Evolutionary conservation across 1,140 invertebrate species (phyloP), one percentile per base, ranked within the genome.

Genomic region (Danaus plexippus): DNA sequence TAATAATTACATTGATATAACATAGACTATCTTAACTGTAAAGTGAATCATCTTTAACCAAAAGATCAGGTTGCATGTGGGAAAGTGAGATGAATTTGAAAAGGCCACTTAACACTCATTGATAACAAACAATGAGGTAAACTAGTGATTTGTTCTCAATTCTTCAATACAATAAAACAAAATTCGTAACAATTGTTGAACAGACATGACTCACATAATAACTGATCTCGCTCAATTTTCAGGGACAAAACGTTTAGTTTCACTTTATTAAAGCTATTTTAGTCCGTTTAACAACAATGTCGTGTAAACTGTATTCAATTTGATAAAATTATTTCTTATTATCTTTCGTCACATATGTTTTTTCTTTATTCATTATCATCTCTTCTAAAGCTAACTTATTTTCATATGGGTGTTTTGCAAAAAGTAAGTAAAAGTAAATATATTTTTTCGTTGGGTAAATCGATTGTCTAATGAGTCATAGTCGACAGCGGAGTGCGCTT

Each of bases 381-480:
- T 4, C 1, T 32, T 32, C 22, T 32, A 4, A 32, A 32, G 22
- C 5, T 32, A 32, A 6, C 22, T 32, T 32, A 32, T 32, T 32
- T 32, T 32, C 22, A 32, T 32, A 6, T 32, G 22, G 0, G 2
- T 32, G 22, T 32, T 32, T 52, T 41, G 42, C 44, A 2, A 44
- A 42, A 9, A 12, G 15, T 22, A 50, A 45, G 52, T 58, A 52
- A 22, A 56, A 50, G 61, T 54, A 66, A 49, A 54, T 54, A 57
- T 53, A 59, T 62, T 52, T 54, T 32, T 32, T 59, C 49, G 50
- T 56, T 50, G 57, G 54, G 58, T 53, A 69, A 71, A 83, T 83
- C 71, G 76, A 83, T 84, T 83, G 69, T 80, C 68, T 84, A 81
- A 80, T 80, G 77, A 84, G 71, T 77, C 76, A 76, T 66, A 70